Base-by-base conservation (phyloP, 2,113 vertebrate genomes). In the Amia ocellicauda region DNA sequence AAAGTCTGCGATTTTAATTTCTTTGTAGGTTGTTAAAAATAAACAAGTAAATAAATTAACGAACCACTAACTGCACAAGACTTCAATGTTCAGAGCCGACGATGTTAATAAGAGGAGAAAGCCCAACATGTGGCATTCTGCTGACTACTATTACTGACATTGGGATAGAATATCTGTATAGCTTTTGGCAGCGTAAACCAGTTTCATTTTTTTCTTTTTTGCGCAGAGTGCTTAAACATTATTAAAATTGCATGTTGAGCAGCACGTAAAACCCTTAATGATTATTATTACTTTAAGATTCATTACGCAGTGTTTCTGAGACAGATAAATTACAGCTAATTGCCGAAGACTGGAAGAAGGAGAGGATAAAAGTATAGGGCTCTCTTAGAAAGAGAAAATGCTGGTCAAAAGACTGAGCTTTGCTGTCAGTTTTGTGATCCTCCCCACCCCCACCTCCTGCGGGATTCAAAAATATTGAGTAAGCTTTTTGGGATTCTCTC, bases 321-420 rank as follows among this genome's bases (percentile, higher is more conserved):
- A 62, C 60, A 40, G 11, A 51, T 43, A 51, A 62, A 62, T 62
- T 40, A 52, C 11, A 36, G 47, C 17, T 51, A 62, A 62, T 62
- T 52, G 60, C 27, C 13, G n/a, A 26, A 3, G 28, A 36, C 45
- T 47, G 16, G n/a, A n/a, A n/a, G n/a, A 47, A 16, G 14, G 27
- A 47, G 40, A 11, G 47, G 27, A 62, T 29, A 36, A 62, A n/a
- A 62, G 47, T 36, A 62, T 20, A 52, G 60, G 60, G 60, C 29
- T 47, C 47, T 14, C 24, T 3, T n/a, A 22, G 19, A 19, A n/a
- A 16, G 22, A 26, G 31, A 40, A 27, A 45, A 19, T 8, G n/a
- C 27, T 31, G 11, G 1, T 27, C 14, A 49, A 45, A 26, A 60
- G 47, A 28, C 23, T 27, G 14, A 45, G 42, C 41, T 47, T 5